Conservation (phyloP, 2,888 invertebrate genomes). For the Oithona nana region DNA sequence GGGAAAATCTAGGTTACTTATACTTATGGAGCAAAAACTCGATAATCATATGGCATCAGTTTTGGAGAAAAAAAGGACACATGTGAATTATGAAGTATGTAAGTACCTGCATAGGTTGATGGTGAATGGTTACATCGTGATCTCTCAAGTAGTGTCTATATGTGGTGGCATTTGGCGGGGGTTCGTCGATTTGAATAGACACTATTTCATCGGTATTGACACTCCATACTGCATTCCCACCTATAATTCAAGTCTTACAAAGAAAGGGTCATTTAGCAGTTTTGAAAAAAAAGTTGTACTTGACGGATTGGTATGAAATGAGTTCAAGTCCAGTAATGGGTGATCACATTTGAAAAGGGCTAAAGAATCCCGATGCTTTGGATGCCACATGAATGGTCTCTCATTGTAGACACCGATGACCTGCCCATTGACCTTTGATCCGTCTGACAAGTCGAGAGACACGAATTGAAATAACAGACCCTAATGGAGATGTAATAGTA, state of each 20-base stretch:
- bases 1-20: no score
- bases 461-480: background rate
- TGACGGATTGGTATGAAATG: background rate
- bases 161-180: background rate
- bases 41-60: no score
- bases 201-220: background rate
- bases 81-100: no score
- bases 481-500: no score
- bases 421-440: background rate
- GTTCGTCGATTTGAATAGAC: background rate
- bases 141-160: background rate
- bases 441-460: background rate
- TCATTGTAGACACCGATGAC: background rate
- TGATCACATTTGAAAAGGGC: background rate
- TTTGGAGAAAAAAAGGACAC: no score
- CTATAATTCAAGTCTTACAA: no score
- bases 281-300: no score
- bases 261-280: no score
- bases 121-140: background rate
- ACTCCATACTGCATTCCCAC: background rate
- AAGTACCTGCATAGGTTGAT: no score
- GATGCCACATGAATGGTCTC: background rate
- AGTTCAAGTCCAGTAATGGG: background rate
- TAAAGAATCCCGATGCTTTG: background rate
- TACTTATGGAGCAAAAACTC: no score